Conservation (phyloP, 1,140 invertebrate genomes). For the Matsumurasca onukii region DNA sequence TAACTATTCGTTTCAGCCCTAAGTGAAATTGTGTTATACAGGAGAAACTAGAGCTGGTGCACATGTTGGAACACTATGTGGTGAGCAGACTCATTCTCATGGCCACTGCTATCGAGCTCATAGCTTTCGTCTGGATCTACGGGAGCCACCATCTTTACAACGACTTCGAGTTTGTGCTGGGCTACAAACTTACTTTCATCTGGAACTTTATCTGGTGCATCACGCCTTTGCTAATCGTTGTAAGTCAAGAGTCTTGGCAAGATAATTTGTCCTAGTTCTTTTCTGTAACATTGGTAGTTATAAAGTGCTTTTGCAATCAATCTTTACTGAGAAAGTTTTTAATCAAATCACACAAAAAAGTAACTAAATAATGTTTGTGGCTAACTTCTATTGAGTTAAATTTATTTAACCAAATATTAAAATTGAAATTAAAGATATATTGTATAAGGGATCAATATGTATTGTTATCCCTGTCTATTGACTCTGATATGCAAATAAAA, state of each 20-base stretch:
- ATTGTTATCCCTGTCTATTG: too few relatives aligned
- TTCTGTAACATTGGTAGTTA: too few relatives aligned
- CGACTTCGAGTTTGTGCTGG: constrained; percentile 56
- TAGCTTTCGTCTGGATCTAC: constrained; percentile 53
- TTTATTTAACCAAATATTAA: too few relatives aligned
- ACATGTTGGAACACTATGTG: constrained; percentile 53
- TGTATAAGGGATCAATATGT: too few relatives aligned
- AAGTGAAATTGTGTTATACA: constrained; percentile 30
- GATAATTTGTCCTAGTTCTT: background rate
- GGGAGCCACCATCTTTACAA: constrained; percentile 52
- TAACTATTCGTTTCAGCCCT: too few relatives aligned
- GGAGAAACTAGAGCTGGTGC: constrained; percentile 46
- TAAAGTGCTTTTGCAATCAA: too few relatives aligned
- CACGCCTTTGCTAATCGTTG: constrained; percentile 49
- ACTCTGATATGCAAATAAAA: too few relatives aligned
- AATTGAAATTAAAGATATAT: too few relatives aligned
- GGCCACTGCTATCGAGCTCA: constrained; percentile 51
- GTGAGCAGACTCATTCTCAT: constrained; percentile 53
- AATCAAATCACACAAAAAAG: too few relatives aligned
- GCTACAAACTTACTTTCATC: constrained; percentile 49
- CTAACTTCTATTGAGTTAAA: too few relatives aligned
- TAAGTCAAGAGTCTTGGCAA: constrained; percentile 35
- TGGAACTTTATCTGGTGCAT: constrained; percentile 53
- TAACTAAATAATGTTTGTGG: too few relatives aligned
- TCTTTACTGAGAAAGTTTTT: too few relatives aligned